These are phyloP conservation scores for Typhlichthys subterraneus DNA, from an alignment of 2,797 vertebrate genomes.

Conservation along the genomic window DNA sequence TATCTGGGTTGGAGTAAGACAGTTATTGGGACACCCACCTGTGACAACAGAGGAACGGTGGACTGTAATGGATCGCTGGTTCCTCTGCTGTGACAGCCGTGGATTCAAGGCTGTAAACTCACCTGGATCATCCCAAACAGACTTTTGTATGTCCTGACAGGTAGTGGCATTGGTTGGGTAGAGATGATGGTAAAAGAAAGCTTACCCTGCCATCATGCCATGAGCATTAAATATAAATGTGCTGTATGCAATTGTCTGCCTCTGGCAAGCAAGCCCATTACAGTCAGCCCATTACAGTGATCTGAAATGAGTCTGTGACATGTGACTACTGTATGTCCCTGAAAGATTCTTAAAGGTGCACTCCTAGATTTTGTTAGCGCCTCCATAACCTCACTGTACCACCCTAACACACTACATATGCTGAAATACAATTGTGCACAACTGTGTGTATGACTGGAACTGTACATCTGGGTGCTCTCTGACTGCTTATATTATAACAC, in stretches of 20 bases:
- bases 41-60: constrained; percentile 38
- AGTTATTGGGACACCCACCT: constrained; percentile 57
- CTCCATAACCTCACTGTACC: too few species aligned
- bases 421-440: neutral
- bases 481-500: too few species aligned
- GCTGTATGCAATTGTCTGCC: constrained; percentile 9
- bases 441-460: too few species aligned
- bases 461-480: too few species aligned
- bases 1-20: constrained; percentile 61
- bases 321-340: neutral
- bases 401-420: too few species aligned
- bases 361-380: too few species aligned
- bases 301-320: too few species aligned
- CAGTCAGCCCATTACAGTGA: constrained; percentile 6
- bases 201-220: constrained; percentile 7
- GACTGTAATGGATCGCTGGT: constrained; percentile 42
- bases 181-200: constrained; percentile 26
- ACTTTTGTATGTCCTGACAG: constrained; percentile 30
- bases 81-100: constrained; percentile 42
- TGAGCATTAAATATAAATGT: constrained; percentile 19
- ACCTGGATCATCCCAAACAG: constrained; percentile 40
- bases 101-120: constrained; percentile 23
- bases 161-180: constrained; percentile 33
- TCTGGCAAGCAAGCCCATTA: neutral
- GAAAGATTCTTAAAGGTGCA: too few species aligned